Percentiles rank a stretch among this genome's conserved stretches.
phyloP scores from a whole-genome alignment of 2,888 invertebrate genomes.

The Shargacucullia verbasci region DNA sequence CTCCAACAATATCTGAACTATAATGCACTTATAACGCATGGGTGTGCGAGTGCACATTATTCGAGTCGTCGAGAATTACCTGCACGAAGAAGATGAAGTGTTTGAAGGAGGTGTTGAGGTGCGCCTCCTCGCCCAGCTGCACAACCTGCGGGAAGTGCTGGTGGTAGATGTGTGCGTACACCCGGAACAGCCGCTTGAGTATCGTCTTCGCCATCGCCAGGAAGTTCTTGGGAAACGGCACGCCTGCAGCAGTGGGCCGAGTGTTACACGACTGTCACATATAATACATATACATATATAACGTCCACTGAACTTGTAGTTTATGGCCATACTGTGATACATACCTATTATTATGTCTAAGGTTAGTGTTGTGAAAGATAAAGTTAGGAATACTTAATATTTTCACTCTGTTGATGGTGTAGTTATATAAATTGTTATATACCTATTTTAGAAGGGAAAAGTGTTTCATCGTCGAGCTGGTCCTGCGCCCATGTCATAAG shows the following conservation, averaged over 20 bases:
- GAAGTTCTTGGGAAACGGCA: slow-evolving; percentile 99
- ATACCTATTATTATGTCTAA: too few species aligned
- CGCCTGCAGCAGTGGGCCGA: slow-evolving; percentile 88
- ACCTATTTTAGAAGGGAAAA: slow-evolving; percentile 99
- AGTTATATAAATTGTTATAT: slow-evolving; percentile 1
- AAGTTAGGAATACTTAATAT: too few species aligned
- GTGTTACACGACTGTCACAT: too few species aligned
- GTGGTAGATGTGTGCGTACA: slow-evolving; percentile 99
- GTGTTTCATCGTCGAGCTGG: slow-evolving; percentile 98
- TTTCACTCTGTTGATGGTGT: too few species aligned
- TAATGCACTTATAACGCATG: too few species aligned
- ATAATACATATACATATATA: too few species aligned
- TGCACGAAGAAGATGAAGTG: slow-evolving; percentile 99
- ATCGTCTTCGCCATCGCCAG: slow-evolving; percentile 99
- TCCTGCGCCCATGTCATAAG: slow-evolving; percentile 99
- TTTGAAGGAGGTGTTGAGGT: slow-evolving; percentile 99
- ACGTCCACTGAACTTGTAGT: too few species aligned
- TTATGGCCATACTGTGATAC: too few species aligned
- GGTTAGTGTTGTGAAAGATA: too few species aligned
- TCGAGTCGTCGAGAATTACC: slow-evolving; percentile 75
- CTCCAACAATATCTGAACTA: too few species aligned
- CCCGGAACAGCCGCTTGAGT: slow-evolving; percentile 98
- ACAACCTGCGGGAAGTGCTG: slow-evolving; percentile 99
- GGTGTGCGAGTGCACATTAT: too few species aligned
- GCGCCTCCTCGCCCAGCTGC: slow-evolving; percentile 99